A percentile compares a stretch with the other conserved stretches of the same genome.
Conservation (phyloP, 1,140 invertebrate species). For the Saccostrea echinata region DNA sequence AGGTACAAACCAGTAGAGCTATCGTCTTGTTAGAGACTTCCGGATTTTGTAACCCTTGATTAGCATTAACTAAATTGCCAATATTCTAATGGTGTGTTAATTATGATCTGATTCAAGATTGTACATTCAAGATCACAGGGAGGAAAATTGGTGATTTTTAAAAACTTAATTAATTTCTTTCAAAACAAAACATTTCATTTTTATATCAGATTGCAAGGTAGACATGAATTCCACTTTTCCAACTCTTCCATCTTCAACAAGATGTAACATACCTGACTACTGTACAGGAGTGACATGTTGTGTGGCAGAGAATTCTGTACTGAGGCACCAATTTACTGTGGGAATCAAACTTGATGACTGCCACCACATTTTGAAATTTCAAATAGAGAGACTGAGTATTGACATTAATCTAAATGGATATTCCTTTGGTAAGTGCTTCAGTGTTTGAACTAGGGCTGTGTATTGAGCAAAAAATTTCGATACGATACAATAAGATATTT, state of each 20-base stretch:
- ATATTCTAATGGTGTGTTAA: no score
- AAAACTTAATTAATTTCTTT: no score
- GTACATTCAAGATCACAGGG: background rate
- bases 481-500: no score
- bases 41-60: no score
- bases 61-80: no score
- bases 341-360: slow-evolving; percentile 47
- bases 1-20: no score
- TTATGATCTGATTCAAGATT: no score
- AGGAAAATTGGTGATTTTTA: no score
- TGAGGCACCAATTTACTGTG: slow-evolving; percentile 43
- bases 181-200: background rate
- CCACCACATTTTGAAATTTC: slow-evolving; percentile 42
- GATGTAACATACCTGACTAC: slow-evolving; percentile 27
- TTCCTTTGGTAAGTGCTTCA: slow-evolving; percentile 25
- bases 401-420: slow-evolving; percentile 35
- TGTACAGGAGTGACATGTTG: slow-evolving; percentile 44
- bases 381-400: slow-evolving; percentile 48
- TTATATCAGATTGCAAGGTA: background rate
- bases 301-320: background rate
- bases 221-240: background rate
- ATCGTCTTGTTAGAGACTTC: no score
- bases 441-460: background rate
- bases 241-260: background rate
- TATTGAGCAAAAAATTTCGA: no score